phyloP scores from a whole-genome alignment of 2,888 invertebrate species.

The Lasius platythorax region DNA sequence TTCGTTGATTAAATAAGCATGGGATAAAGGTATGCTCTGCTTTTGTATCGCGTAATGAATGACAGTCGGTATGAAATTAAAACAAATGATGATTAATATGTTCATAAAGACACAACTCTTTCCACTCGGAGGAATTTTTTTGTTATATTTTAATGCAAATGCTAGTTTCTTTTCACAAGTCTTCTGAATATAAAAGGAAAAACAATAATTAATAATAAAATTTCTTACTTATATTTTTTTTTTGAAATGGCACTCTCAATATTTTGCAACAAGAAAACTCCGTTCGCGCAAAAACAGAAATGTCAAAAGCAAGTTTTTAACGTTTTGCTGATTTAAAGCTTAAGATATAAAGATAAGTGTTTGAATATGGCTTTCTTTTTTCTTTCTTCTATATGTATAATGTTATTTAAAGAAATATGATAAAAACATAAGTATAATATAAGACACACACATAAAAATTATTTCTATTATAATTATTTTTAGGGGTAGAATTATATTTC shows the following conservation, averaged over 20 bases:
- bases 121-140: not conserved
- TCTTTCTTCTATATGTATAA: not conserved
- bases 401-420: not conserved
- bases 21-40: not conserved
- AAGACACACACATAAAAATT: not conserved
- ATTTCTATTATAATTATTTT: not conserved
- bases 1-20: not conserved
- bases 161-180: not conserved
- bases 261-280: not conserved
- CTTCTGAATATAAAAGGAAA: not conserved
- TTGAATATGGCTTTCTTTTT: not conserved
- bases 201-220: not conserved
- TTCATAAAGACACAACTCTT: not conserved
- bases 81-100: not conserved
- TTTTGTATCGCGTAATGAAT: not conserved
- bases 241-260: not conserved
- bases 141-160: slow-evolving; percentile 2
- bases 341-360: not conserved
- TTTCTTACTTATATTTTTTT: not conserved
- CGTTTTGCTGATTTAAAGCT: not conserved
- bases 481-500: not conserved
- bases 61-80: not conserved
- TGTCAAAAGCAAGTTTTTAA: not conserved
- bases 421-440: not conserved
- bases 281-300: not conserved